Base-by-base conservation (phyloP, 2,113 vertebrate species). In the Petrocephalus zakoni region DNA sequence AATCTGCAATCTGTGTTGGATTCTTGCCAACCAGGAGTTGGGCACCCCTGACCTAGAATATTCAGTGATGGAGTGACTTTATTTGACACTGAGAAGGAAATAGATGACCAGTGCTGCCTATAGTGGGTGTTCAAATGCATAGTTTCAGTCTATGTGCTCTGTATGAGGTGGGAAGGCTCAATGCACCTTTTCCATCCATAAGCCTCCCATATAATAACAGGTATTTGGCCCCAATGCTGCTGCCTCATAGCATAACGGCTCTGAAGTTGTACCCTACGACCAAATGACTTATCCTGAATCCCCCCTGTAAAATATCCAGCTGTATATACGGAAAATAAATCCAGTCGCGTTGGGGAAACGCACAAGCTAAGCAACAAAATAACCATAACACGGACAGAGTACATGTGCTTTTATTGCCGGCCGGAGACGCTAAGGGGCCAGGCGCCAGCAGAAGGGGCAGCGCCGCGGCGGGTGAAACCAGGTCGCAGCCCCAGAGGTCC, bases 321-420 rank as follows among this genome's bases (percentile, higher is more conserved):
- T 78, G 72, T 17, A 42, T 78, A 78, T 37, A 78, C 19, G 72
- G 34, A 15, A 78, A 34, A 78, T 78, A 78, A 34, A 75, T 42
- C 34, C 13, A 75, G 72, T 75, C 1, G 34, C 13, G 29, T 75
- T 17, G 68, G 29, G 29, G 4, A 72, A 34, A 72, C 34, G 11
- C 13, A 75, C 68, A 42, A 78, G 34, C 72, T 78, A 42, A 78
- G 72, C 72, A 78, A 42, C 34, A 17, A 78, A 78, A 78, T 78
- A 42, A 42, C 19, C 34, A 78, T 42, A 78, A 42, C 34, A 75
- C 17, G n/a, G n/a, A 85, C 46, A 52, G 22, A n/a, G 13, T 49
- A 52, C 46, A 51, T 84, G 86, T 64, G 86, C 55, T 87, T 42
- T 47, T 47, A 87, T 61, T 64, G 64, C 49, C 64, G 49, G 64